Percentiles rank a stretch among this genome's conserved stretches.
These are phyloP conservation scores for Heliornis fulica DNA, from an alignment of 2,113 vertebrate genomes.

Conservation along the genomic window DNA sequence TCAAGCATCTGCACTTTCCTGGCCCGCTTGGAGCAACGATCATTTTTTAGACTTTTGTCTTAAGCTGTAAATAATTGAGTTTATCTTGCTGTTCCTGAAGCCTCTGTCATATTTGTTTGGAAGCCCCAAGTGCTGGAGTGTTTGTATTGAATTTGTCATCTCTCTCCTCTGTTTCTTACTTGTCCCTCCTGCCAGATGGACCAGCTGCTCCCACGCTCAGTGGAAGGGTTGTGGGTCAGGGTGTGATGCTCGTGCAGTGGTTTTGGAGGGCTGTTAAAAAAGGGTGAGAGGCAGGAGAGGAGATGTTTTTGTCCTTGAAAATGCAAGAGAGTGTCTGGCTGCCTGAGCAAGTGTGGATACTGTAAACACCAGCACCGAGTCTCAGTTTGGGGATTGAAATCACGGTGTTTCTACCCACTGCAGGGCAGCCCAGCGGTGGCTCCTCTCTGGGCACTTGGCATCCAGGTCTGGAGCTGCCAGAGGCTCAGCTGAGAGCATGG, in stretches of 20 bases:
- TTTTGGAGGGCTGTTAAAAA: background rate
- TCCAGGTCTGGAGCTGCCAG: background rate
- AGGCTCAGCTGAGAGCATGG: background rate
- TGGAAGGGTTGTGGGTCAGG: background rate
- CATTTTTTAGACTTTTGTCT: background rate
- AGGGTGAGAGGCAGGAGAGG: background rate
- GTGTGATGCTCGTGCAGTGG: background rate
- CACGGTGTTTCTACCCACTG: background rate
- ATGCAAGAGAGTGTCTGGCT: background rate
- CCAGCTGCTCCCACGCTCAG: background rate
- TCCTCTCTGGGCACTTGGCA: background rate
- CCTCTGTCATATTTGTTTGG: background rate
- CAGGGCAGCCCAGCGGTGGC: background rate
- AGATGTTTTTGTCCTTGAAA: background rate
- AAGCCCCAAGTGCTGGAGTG: background rate
- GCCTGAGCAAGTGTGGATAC: background rate
- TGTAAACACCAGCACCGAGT: background rate
- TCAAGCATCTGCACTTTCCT: background rate
- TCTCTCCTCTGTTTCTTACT: background rate
- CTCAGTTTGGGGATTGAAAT: background rate
- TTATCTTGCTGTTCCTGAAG: conserved; percentile 19
- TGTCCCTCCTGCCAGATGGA: background rate
- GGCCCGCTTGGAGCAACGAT: background rate
- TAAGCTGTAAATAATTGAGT: conserved; percentile 35
- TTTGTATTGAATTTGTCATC: conserved; percentile 22